Percentiles rank a stretch among this genome's conserved stretches.
Evolutionary conservation across 1,140 invertebrate genomes (phyloP).

Genomic region (Drosophila ogumai): DNA sequence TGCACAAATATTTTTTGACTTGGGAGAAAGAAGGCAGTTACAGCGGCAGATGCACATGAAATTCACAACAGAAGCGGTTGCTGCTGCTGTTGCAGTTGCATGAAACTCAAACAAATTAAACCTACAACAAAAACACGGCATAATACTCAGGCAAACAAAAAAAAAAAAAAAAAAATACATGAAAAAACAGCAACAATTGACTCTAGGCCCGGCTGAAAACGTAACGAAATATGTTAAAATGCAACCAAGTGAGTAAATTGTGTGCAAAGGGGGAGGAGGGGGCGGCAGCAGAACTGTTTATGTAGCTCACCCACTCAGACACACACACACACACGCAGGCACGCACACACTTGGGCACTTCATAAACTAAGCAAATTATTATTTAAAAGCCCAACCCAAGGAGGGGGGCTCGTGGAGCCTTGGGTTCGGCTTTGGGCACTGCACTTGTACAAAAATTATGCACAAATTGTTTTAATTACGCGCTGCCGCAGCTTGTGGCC

Average conservation of each 20-base stretch:
- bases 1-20: constrained; percentile 83
- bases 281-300: constrained; percentile 60
- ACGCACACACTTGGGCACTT: constrained; percentile 49
- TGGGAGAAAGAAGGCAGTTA: constrained; percentile 58
- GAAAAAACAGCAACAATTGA: constrained; percentile 79
- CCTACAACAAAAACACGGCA: constrained; percentile 54
- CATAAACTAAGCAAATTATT: constrained; percentile 84
- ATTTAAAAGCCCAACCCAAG: constrained; percentile 73
- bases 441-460: constrained; percentile 79
- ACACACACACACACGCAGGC: constrained; percentile 18
- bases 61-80: constrained; percentile 70
- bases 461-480: constrained; percentile 83
- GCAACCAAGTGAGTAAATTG: constrained; percentile 82
- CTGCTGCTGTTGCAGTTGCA: constrained; percentile 47
- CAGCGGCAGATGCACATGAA: constrained; percentile 68
- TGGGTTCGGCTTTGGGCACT: constrained; percentile 58
- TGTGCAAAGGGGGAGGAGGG: constrained; percentile 44
- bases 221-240: constrained; percentile 83
- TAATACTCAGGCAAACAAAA: constrained; percentile 8
- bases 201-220: constrained; percentile 58
- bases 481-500: constrained; percentile 76
- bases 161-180: constrained; percentile 52
- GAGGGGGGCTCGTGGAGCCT: constrained; percentile 31
- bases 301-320: constrained; percentile 57
- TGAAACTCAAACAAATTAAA: constrained; percentile 79